phyloP scores from a whole-genome alignment of 2,797 vertebrate species.

The Rhinoraja longicauda region DNA sequence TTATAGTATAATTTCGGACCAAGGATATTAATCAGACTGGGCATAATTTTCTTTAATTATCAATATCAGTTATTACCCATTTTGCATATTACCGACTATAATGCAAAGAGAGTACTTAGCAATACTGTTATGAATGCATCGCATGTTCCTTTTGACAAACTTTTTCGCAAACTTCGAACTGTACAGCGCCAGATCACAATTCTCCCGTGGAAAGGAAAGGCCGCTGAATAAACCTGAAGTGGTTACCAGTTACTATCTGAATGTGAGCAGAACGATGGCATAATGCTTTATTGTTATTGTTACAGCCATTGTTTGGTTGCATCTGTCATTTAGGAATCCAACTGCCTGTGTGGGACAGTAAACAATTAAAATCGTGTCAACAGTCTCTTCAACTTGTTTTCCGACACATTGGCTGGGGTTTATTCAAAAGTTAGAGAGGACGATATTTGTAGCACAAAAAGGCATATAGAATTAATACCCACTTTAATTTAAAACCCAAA shows the following conservation, averaged over 20 bases:
- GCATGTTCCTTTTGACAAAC: neutral
- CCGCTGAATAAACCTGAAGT: neutral
- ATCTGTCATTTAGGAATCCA: conserved; percentile 30
- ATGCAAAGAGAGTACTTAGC: neutral
- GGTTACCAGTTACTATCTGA: neutral
- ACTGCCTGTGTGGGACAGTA: neutral
- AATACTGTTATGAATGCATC: too few species aligned
- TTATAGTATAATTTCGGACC: neutral
- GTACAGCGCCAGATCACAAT: neutral
- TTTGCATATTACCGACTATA: neutral
- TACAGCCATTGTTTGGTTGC: conserved; percentile 36
- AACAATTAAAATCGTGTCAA: conserved; percentile 25
- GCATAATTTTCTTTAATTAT: too few species aligned
- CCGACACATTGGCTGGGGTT: neutral
- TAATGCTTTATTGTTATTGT: conserved; percentile 29
- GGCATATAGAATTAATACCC: neutral
- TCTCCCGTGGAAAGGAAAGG: neutral
- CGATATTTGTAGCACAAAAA: neutral
- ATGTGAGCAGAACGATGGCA: neutral
- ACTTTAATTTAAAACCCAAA: neutral
- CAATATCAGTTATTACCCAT: neutral
- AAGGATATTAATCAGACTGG: neutral
- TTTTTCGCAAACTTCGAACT: neutral
- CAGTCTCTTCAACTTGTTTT: neutral
- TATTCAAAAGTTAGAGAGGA: neutral